These are phyloP conservation scores for Beroe ovata DNA, from an alignment of 37 sponge, comb jelly and placozoan genomes.

Conservation along the genomic window DNA sequence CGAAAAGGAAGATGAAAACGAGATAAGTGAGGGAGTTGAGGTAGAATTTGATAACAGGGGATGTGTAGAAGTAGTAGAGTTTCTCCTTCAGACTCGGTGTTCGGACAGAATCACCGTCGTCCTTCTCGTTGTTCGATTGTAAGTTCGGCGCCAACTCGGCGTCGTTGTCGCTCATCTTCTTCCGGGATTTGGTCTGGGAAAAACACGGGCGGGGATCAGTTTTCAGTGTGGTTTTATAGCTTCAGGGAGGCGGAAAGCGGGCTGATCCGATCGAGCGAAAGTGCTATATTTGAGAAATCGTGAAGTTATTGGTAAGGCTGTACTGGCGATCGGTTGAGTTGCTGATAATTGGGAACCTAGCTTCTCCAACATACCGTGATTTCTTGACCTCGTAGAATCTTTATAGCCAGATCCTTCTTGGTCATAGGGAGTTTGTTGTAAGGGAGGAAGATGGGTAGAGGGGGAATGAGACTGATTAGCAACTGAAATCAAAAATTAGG, in stretches of 20 bases:
- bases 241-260: too few relatives aligned
- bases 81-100: slow-evolving; percentile 37
- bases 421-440: slow-evolving; percentile 64
- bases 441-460: slow-evolving; percentile 31
- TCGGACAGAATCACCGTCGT: slow-evolving; percentile 10
- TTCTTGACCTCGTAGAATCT: slow-evolving; percentile 54
- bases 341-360: too few relatives aligned
- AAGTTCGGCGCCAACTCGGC: slow-evolving; percentile 8
- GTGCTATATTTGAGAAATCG: too few relatives aligned
- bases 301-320: too few relatives aligned
- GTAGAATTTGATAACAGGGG: slow-evolving; percentile 66
- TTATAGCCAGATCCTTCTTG: slow-evolving; percentile 46
- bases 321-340: too few relatives aligned
- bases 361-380: slow-evolving; percentile 41
- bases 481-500: too few relatives aligned
- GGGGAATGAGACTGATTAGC: slow-evolving; percentile 21
- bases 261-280: too few relatives aligned
- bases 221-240: too few relatives aligned
- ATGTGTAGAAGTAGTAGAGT: slow-evolving; percentile 58
- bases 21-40: slow-evolving; percentile 56
- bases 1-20: slow-evolving; percentile 5
- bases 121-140: slow-evolving; percentile 1
- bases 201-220: too few relatives aligned
- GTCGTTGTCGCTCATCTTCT: slow-evolving; percentile 8
- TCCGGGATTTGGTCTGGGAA: slow-evolving; percentile 23